Evolutionary conservation across 2,888 invertebrate species (phyloP).

Genomic region (Napeogenes sylphis): DNA sequence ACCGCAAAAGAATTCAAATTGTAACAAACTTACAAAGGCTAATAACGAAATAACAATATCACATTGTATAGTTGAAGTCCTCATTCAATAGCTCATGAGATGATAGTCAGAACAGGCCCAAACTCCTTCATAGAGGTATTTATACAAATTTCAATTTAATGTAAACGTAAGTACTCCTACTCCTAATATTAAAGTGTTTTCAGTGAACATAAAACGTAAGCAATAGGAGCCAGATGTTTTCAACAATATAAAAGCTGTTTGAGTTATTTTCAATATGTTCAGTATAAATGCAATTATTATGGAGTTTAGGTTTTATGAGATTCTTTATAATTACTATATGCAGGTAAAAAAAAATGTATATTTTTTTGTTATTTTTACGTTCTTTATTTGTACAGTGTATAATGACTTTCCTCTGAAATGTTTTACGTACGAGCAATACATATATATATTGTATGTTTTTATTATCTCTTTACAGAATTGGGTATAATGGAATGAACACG

Average conservation of each 20-base stretch:
- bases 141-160: constrained; percentile 5
- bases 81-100: constrained; percentile 33
- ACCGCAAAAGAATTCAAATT: too few relatives aligned
- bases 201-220: constrained; percentile 71
- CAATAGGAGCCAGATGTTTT: constrained; percentile 72
- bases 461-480: neutral
- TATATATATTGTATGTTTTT: neutral
- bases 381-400: too few relatives aligned
- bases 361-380: too few relatives aligned
- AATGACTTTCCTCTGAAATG: too few relatives aligned
- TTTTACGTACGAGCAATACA: too few relatives aligned
- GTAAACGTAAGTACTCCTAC: constrained; percentile 10
- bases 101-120: constrained; percentile 45
- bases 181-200: constrained; percentile 41
- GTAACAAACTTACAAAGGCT: too few relatives aligned
- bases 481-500: neutral
- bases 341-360: too few relatives aligned
- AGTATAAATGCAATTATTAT: constrained; percentile 1
- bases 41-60: too few relatives aligned
- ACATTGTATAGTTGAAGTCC: too few relatives aligned
- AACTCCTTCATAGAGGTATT: constrained; percentile 13
- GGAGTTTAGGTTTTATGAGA: neutral
- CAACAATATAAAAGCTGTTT: constrained; percentile 56
- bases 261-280: constrained; percentile 38
- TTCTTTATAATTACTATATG: neutral